These are phyloP conservation scores for Dendropsophus ebraccatus DNA, from an alignment of 2,113 vertebrate species.

Conservation along the genomic window DNA sequence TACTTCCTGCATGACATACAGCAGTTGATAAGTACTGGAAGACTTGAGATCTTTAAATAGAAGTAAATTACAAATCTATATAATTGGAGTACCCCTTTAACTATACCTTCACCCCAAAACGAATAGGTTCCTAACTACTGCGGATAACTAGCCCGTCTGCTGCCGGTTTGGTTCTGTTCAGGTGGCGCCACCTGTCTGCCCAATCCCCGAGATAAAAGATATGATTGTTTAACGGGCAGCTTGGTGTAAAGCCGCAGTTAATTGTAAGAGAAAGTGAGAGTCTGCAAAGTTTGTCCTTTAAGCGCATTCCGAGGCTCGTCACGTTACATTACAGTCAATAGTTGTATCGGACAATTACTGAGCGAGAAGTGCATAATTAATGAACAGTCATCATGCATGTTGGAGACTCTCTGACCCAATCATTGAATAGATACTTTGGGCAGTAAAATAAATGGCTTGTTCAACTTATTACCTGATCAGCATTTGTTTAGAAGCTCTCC, in stretches of 20 bases:
- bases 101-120: background rate
- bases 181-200: background rate
- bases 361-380: slow-evolving; percentile 66
- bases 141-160: slow-evolving; percentile 26
- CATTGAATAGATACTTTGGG: slow-evolving; percentile 60
- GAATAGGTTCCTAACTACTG: background rate
- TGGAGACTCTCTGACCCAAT: slow-evolving; percentile 66
- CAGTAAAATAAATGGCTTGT: slow-evolving; percentile 67
- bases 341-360: slow-evolving; percentile 65
- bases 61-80: no score
- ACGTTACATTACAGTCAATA: slow-evolving; percentile 58
- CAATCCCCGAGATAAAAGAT: background rate
- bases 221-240: slow-evolving; percentile 49
- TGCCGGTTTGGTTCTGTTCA: slow-evolving; percentile 19
- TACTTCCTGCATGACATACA: no score
- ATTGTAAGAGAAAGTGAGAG: slow-evolving; percentile 47
- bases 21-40: no score
- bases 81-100: no score
- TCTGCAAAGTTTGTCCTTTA: slow-evolving; percentile 56
- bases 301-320: slow-evolving; percentile 51
- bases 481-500: slow-evolving; percentile 65
- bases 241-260: slow-evolving; percentile 27
- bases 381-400: slow-evolving; percentile 58
- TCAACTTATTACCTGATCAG: slow-evolving; percentile 66
- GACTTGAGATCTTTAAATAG: no score